phyloP scores from a whole-genome alignment of 2,888 invertebrate genomes.

The Iphiclides podalirius region DNA sequence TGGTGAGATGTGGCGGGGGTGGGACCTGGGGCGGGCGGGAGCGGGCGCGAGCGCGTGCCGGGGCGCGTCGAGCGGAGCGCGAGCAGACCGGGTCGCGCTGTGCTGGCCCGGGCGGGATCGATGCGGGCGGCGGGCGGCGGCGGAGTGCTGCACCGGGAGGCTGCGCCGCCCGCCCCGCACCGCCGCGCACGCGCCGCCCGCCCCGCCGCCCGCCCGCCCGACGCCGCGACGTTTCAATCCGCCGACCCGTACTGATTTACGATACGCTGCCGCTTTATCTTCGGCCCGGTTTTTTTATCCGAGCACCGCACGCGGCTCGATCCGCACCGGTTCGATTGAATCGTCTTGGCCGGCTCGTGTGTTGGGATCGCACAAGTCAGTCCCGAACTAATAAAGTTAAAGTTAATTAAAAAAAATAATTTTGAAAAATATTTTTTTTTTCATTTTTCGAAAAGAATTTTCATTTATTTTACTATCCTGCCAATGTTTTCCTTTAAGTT shows the following conservation, averaged over 20 bases:
- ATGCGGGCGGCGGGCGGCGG: slow-evolving; percentile 77
- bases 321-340: slow-evolving; percentile 26
- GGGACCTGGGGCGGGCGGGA: slow-evolving; percentile 41
- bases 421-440: too few species aligned
- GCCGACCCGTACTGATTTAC: slow-evolving; percentile 67
- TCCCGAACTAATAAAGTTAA: too few species aligned
- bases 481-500: too few species aligned
- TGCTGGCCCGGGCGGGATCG: slow-evolving; percentile 65
- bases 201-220: slow-evolving; percentile 36
- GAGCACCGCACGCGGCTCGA: slow-evolving; percentile 29
- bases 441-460: too few species aligned
- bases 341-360: slow-evolving; percentile 13
- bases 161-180: slow-evolving; percentile 38
- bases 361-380: too few species aligned
- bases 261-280: slow-evolving; percentile 38
- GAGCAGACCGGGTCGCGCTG: slow-evolving; percentile 51
- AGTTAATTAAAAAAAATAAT: too few species aligned
- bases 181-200: slow-evolving; percentile 35
- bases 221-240: slow-evolving; percentile 49
- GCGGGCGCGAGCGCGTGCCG: slow-evolving; percentile 41
- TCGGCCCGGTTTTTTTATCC: slow-evolving; percentile 35
- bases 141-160: slow-evolving; percentile 73
- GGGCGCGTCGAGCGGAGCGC: slow-evolving; percentile 52
- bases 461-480: too few species aligned
- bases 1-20: too few species aligned